Base-by-base conservation (phyloP, 2,797 vertebrate genomes). In the Eulemur coronatus region DNA sequence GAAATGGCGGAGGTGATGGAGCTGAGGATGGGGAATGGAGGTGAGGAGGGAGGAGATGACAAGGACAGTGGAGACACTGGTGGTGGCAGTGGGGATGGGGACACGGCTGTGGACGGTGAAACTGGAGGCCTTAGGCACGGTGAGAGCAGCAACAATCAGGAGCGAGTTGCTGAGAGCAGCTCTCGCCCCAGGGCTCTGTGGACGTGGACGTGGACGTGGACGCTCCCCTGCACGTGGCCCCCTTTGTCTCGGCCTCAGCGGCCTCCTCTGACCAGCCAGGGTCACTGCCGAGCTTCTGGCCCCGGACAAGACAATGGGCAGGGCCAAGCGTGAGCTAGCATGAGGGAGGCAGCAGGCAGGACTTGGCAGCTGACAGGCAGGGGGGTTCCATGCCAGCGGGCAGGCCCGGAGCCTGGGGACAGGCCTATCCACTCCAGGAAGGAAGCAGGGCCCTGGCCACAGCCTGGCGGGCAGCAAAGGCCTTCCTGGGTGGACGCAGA, bases 131-230 rank as follows among this genome's bases (percentile, higher is more conserved):
- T 9, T 5, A 20, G 6, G 4, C 9, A 48, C 1, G 2, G 26
- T 85, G 46, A 48, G 20, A 61, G 13, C 12, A 11, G 15, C 0
- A 2, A 18, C 33, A 20, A n/a, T 33, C 52, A 41, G 57, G 5
- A 52, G 22, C 15, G 30, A 30, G 3, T 2, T 43, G 14, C 61
- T 41, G 59, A 43, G 48, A 38, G 4, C 2, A 43, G 15, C 57
- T 79, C 65, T 55, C 12, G 9, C n/a, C 38, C 26, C 33, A 10
- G 72, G 55, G 3, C 67, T 15, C 38, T 7, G 2, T 14, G 22
- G 59, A 50, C 22, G 9, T 0, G 5, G 17, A 69, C 0, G 22
- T 14, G 26, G 59, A 46, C 22, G 11, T 0, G 4, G 24, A 63
- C 0, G 28, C 18, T 63, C 46, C 28, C 18, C 1, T 10, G 38